Conservation (phyloP, 2,888 invertebrate genomes). For the Aleiodes leptofemur region DNA sequence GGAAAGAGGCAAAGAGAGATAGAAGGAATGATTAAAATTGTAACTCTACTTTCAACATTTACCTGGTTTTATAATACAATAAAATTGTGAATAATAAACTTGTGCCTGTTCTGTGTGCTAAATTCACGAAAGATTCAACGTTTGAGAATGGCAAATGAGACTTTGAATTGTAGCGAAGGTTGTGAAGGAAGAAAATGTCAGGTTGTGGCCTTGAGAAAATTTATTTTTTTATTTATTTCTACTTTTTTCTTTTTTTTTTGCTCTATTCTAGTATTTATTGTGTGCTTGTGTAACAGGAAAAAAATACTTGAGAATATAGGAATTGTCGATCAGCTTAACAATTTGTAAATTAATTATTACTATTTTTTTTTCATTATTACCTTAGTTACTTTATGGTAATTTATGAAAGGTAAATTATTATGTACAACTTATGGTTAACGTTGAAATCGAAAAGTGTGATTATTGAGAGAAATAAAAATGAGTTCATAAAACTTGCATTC, state of each 20-base stretch:
- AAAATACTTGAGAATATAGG: not conserved
- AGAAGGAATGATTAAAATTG: constrained; percentile 14
- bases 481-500: constrained; percentile 17
- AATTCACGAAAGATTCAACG: constrained; percentile 15
- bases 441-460: constrained; percentile 23
- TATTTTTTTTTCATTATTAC: not conserved
- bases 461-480: constrained; percentile 5
- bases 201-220: constrained; percentile 1
- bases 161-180: not conserved
- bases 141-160: constrained; percentile 24
- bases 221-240: not conserved
- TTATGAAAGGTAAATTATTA: constrained; percentile 27
- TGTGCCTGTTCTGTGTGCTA: not conserved
- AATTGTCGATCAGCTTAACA: constrained; percentile 15
- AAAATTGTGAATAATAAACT: constrained; percentile 10
- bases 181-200: not conserved
- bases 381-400: constrained; percentile 6
- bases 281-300: constrained; percentile 14
- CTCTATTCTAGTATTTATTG: constrained; percentile 9
- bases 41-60: constrained; percentile 15
- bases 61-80: constrained; percentile 13
- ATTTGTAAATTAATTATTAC: constrained; percentile 17
- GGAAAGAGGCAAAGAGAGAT: not conserved
- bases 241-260: not conserved
- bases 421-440: not conserved